Conservation (phyloP, 2,888 invertebrate genomes). For the Agelastica alni region DNA sequence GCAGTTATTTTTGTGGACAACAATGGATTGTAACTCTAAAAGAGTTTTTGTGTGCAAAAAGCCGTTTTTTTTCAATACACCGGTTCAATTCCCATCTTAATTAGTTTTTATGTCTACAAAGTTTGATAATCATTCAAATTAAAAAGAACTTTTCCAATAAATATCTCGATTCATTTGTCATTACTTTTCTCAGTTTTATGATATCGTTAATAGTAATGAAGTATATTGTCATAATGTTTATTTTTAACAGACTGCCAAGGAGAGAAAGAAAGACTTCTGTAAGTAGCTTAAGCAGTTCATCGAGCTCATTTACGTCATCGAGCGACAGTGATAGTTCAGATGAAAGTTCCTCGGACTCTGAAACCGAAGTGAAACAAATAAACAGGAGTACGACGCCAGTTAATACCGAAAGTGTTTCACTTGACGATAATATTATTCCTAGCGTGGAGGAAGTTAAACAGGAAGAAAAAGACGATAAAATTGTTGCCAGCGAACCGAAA, state of each 20-base stretch:
- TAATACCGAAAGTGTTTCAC: background rate
- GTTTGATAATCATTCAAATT: no score
- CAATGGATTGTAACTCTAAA: no score
- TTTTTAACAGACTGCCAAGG: slow-evolving; percentile 44
- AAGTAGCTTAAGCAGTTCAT: slow-evolving; percentile 44
- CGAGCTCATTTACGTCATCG: slow-evolving; percentile 50
- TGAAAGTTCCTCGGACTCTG: slow-evolving; percentile 50
- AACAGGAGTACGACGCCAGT: slow-evolving; percentile 39
- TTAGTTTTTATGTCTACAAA: no score
- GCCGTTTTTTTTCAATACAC: no score
- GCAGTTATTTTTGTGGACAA: no score
- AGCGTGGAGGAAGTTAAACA: background rate
- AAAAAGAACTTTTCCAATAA: no score
- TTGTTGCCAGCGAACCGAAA: slow-evolving; percentile 13
- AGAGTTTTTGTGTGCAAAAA: no score
- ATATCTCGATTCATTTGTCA: no score
- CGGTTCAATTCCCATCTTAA: slow-evolving; percentile 53
- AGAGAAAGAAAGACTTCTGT: slow-evolving; percentile 49
- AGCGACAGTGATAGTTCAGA: slow-evolving; percentile 50
- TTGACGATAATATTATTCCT: background rate
- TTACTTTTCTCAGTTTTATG: no score
- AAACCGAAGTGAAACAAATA: slow-evolving; percentile 39
- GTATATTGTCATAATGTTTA: no score
- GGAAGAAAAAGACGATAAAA: background rate
- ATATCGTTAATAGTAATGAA: no score